Percentiles rank a stretch among this genome's conserved stretches.
phyloP scores from a whole-genome alignment of 2,888 invertebrate genomes.

The Tetranychus truncatus region DNA sequence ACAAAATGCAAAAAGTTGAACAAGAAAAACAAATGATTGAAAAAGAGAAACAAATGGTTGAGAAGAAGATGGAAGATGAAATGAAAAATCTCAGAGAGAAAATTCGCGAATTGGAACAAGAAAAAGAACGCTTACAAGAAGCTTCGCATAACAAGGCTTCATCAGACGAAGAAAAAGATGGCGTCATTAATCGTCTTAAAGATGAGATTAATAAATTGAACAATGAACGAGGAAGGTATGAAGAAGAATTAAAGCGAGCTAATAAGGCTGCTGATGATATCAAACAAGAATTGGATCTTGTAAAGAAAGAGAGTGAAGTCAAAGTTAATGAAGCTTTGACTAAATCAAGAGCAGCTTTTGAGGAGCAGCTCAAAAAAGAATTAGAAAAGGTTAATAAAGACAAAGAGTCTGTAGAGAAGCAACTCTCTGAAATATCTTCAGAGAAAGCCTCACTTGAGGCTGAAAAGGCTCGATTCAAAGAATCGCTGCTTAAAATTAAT shows the following conservation, averaged over 20 bases:
- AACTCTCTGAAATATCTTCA: neutral
- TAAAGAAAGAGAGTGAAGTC: constrained; percentile 19
- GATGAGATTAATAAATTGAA: constrained; percentile 8
- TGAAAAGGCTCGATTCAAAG: neutral
- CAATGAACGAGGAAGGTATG: neutral
- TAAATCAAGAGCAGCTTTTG: neutral
- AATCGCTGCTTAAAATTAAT: neutral
- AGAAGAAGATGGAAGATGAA: constrained; percentile 15
- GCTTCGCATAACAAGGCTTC: constrained; percentile 7
- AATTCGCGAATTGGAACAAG: constrained; percentile 29
- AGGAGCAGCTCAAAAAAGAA: constrained; percentile 5
- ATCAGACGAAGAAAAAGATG: constrained; percentile 9
- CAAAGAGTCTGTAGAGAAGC: neutral
- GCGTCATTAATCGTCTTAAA: neutral
- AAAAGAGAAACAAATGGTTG: constrained; percentile 34
- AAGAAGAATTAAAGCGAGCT: constrained; percentile 9
- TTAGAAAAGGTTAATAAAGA: neutral
- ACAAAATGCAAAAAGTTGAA: constrained; percentile 32
- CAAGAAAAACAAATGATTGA: constrained; percentile 34
- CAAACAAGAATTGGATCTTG: constrained; percentile 11
- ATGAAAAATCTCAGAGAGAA: constrained; percentile 36
- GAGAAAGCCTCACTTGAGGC: neutral
- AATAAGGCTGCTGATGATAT: neutral
- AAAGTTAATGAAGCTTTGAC: neutral
- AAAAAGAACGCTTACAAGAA: constrained; percentile 10